Conservation (phyloP, 2,797 vertebrate species). For the Hapalemur alaotrensis region DNA sequence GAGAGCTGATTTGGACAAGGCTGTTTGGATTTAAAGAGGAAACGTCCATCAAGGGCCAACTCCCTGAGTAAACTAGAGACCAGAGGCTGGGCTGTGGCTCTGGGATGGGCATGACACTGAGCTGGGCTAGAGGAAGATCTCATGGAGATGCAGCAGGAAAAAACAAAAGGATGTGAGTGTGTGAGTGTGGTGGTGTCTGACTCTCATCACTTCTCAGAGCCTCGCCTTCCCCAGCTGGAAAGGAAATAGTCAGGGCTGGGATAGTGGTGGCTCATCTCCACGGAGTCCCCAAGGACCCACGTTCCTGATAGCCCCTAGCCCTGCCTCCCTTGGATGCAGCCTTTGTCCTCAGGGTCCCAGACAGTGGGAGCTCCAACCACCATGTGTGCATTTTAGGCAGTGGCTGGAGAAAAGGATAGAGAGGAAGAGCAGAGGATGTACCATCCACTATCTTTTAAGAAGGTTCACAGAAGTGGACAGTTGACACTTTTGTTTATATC, state of each 20-base stretch:
- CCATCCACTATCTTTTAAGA: background rate
- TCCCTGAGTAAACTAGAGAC: background rate
- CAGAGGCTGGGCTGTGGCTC: background rate
- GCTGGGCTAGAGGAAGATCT: background rate
- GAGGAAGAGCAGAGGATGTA: background rate
- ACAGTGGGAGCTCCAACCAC: background rate
- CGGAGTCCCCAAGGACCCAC: background rate
- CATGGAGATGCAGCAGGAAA: background rate
- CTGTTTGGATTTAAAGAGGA: background rate
- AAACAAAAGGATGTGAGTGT: background rate
- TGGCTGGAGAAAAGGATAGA: background rate
- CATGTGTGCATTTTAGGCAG: background rate
- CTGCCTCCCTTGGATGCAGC: background rate
- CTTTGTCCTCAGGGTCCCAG: background rate
- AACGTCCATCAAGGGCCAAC: background rate
- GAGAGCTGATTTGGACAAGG: background rate
- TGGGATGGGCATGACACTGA: background rate
- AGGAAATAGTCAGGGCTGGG: background rate
- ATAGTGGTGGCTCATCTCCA: background rate
- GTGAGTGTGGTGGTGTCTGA: background rate
- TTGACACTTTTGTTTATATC: background rate
- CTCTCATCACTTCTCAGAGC: background rate
- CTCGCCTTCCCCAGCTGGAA: background rate
- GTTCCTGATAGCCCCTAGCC: background rate
- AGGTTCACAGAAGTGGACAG: background rate